Conservation (phyloP, 1,140 invertebrate genomes). For the Macrocentrus cingulum region DNA sequence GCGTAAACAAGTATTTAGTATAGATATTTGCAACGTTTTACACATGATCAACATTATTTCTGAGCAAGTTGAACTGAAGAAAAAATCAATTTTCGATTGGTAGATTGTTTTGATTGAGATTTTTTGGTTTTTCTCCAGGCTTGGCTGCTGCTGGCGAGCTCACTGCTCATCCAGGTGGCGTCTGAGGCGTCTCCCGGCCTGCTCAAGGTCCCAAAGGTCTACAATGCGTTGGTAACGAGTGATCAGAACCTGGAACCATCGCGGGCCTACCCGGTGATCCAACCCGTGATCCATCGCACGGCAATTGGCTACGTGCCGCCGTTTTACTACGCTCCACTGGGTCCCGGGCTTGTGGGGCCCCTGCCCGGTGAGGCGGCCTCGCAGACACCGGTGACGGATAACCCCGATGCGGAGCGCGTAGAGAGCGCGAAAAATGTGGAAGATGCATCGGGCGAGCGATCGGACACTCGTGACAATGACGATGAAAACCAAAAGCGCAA, state of each 20-base stretch:
- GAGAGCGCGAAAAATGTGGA: slow-evolving; percentile 3
- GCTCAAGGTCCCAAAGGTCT: slow-evolving; percentile 67
- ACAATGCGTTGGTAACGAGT: slow-evolving; percentile 75
- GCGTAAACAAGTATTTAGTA: too few species aligned
- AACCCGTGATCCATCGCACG: slow-evolving; percentile 66
- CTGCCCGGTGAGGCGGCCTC: not conserved
- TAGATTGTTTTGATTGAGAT: too few species aligned
- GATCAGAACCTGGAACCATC: slow-evolving; percentile 73
- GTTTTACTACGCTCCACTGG: slow-evolving; percentile 45
- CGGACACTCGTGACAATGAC: not conserved
- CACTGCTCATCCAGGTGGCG: slow-evolving; percentile 29
- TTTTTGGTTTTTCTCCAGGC: slow-evolving; percentile 35
- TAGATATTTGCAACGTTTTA: too few species aligned
- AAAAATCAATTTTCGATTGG: too few species aligned
- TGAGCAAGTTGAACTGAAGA: too few species aligned
- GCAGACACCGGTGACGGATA: not conserved
- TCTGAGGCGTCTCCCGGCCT: slow-evolving; percentile 49
- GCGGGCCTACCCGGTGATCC: slow-evolving; percentile 70
- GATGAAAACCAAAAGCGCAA: slow-evolving; percentile 19
- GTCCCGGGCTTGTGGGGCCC: slow-evolving; percentile 29
- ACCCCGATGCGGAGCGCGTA: slow-evolving; percentile 6
- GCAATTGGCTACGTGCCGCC: slow-evolving; percentile 61
- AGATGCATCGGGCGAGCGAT: not conserved
- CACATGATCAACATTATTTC: too few species aligned
- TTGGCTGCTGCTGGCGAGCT: slow-evolving; percentile 29